Evolutionary conservation across 2,797 vertebrate species (phyloP), one percentile per base, ranked within the genome.

Genomic region (Choloepus didactylus): DNA sequence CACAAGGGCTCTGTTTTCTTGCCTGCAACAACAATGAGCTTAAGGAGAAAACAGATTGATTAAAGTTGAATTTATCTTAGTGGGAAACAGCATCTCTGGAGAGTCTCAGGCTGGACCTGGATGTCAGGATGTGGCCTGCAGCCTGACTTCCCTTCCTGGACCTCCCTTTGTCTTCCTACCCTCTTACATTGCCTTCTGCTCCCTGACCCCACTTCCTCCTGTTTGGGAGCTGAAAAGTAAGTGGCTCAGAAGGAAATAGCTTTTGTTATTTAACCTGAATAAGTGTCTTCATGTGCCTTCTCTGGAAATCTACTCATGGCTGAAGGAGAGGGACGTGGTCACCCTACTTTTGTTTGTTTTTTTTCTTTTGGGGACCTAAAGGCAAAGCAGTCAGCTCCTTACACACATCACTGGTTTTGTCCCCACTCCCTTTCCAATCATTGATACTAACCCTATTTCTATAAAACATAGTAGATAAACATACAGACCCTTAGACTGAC

Each of bases 51-150:
- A 80, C 79, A 96, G 79, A 96, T 93, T 95, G 93, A 95, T 85
- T 91, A 60, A 89, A 97, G 84, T 92, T 93, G 75, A 76, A 94
- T 96, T 93, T 94, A 89, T 94, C 88, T 92, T 95, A 94, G 89
- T 95, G 92, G 95, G 93, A 97, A 97, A 59, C 85, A 90, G 73
- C 69, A 94, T 94, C 92, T 95, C 90, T 94, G 90, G 87, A 97
- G 92, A 94, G 89, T 72, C 56, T 94, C 46, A 60, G 89, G 62
- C 72, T 60, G 60, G 77, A 60, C 89, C 94, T 1, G 4, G 89
- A 85, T 92, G 62, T 95, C 96, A 97, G 95, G 96, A 97, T 93
- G 67, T 94, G 85, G 90, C 85, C 80, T 92, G 94, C 69, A 97
- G 92, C 94, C 92, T 95, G 35, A 62, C 88, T 97, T 96, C 82